phyloP scores from a whole-genome alignment of 92 coral and sea anemone genomes.

The Epizoanthus illoricatus region DNA sequence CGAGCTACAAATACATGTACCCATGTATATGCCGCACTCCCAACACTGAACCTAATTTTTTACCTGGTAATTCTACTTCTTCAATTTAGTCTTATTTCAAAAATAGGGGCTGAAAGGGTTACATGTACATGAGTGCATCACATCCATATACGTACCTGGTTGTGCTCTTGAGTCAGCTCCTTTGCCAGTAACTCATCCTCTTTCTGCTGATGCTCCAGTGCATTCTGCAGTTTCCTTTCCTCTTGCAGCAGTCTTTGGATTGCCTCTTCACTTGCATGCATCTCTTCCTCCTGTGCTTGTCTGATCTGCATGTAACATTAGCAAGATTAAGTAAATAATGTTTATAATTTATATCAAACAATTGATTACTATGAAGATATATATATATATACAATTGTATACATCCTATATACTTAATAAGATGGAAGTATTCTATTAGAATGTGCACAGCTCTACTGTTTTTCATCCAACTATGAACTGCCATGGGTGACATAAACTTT shows the following conservation, averaged over 20 bases:
- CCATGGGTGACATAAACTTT: background rate
- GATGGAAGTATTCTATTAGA: too few species aligned
- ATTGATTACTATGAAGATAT: background rate
- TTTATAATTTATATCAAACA: background rate
- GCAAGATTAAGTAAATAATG: background rate
- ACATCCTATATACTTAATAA: too few species aligned
- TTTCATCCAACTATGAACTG: background rate
- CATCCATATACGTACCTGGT: constrained; percentile 27
- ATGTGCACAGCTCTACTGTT: background rate
- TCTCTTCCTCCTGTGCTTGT: constrained; percentile 78
- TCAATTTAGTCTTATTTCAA: too few species aligned
- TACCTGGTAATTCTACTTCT: too few species aligned
- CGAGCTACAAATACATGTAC: too few species aligned
- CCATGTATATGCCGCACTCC: too few species aligned
- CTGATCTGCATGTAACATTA: constrained; percentile 52
- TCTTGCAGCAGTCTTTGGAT: constrained; percentile 68
- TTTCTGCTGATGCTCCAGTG: constrained; percentile 65
- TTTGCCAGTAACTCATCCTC: constrained; percentile 86
- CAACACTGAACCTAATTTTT: too few species aligned
- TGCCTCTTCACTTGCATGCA: constrained; percentile 77
- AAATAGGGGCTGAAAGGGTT: background rate
- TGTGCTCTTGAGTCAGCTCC: constrained; percentile 54
- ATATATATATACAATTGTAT: background rate
- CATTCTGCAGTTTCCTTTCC: constrained; percentile 49
- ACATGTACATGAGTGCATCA: background rate